A percentile compares a stretch with the other conserved stretches of the same genome.
Conservation (phyloP, 2,888 invertebrate species). For the Synanthedon vespiformis region DNA sequence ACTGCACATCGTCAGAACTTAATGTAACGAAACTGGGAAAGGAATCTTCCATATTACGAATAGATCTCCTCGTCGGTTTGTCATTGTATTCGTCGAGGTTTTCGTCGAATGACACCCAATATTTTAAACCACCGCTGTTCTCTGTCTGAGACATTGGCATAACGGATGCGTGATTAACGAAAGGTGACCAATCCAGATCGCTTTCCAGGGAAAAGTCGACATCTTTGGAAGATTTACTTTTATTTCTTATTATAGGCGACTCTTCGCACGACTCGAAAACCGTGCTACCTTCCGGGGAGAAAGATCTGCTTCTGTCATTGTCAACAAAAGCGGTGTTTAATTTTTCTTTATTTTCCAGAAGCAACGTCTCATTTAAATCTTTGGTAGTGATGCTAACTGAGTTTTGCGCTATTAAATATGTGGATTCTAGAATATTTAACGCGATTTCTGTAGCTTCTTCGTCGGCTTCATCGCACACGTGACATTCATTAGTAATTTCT, state of each 20-base stretch:
- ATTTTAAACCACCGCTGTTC: constrained; percentile 51
- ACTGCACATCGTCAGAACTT: constrained; percentile 9
- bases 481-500: not conserved
- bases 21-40: constrained; percentile 42
- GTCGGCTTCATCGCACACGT: constrained; percentile 1
- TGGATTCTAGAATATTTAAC: constrained; percentile 8
- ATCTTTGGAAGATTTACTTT: constrained; percentile 11
- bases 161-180: constrained; percentile 35
- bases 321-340: constrained; percentile 52
- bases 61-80: constrained; percentile 6
- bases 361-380: constrained; percentile 19
- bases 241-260: constrained; percentile 32
- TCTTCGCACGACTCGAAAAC: constrained; percentile 33
- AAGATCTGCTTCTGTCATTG: constrained; percentile 23
- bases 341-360: constrained; percentile 18
- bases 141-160: constrained; percentile 53
- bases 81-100: constrained; percentile 15
- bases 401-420: constrained; percentile 8
- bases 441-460: constrained; percentile 7
- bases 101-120: constrained; percentile 60
- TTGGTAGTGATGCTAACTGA: not conserved
- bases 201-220: constrained; percentile 33
- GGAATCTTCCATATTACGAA: constrained; percentile 24
- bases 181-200: constrained; percentile 36
- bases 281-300: constrained; percentile 28